Evolutionary conservation across 35 echinoderm and acorn worm genomes (phyloP), one percentile per base, ranked within the genome.

Genomic region (Lytechinus variegatus): DNA sequence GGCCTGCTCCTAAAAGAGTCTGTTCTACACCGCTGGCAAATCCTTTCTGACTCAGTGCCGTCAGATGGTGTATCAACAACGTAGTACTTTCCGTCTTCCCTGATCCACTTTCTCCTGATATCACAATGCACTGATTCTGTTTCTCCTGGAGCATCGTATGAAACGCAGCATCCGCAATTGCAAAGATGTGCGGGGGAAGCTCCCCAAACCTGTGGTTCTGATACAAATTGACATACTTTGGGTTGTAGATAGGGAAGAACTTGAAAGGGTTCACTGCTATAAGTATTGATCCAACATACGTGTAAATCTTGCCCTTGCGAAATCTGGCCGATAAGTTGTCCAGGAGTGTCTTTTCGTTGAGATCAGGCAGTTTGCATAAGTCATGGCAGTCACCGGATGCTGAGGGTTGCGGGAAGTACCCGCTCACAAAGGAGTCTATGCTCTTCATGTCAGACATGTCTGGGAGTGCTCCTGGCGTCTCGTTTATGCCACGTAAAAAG

Each of bases 111-210:
- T 99, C 98, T 29, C 98, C 98, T 27, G 98, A 99, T 87, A 99
- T 99, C 24, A 99, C 98, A 28, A 99, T 97, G 29, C 97, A 98
- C 86, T 98, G 97, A 72, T 97, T 99, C 29, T 94, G 89, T 60
- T 98, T 99, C 94, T 99, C 97, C 92, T 97, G 95, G 24, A 99
- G 95, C 98, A 99, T 99, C n/a, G 97, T 96, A 94, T 99, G 98
- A 94, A 99, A 99, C 8, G 98, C 97, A 10, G 97, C 97, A 91
- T 99, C 98, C 9, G 98, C 98, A 56, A 99, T 98, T 19, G 98
- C 98, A 97, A 99, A 99, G 52, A 99, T 99, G 89, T 99, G 98
- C 11, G 98, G 98, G 27, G 97, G 96, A 10, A 99, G 95, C 61
- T 96, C 97, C 86, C 97, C 97, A 14, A 99, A 96, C 72, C 97